Conservation (phyloP, 2,888 invertebrate genomes). For the Mimachlamys varia region DNA sequence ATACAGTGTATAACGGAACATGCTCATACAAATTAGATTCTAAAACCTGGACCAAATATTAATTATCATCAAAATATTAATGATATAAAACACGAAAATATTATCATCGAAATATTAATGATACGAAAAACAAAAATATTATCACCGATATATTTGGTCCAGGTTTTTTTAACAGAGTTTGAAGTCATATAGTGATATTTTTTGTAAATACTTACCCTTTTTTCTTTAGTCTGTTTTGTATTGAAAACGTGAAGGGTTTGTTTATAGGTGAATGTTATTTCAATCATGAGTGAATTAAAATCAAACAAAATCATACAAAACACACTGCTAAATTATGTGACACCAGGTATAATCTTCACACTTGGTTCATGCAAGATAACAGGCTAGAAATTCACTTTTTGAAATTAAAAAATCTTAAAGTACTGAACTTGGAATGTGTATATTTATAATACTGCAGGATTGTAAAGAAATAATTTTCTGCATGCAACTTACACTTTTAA, state of each 20-base stretch:
- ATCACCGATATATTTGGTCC: neutral
- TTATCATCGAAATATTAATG: too few relatives aligned
- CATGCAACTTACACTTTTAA: too few relatives aligned
- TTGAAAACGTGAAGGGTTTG: constrained; percentile 4
- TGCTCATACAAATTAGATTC: neutral
- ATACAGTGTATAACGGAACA: neutral
- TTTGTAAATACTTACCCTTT: constrained; percentile 43
- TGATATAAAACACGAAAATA: too few relatives aligned
- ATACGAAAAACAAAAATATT: too few relatives aligned
- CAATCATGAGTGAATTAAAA: neutral
- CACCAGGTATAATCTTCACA: neutral
- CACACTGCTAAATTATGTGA: constrained; percentile 4
- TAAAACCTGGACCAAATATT: constrained; percentile 29
- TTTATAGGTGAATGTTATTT: constrained; percentile 7
- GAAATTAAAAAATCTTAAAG: too few relatives aligned
- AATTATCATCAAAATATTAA: neutral
- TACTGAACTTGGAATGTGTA: too few relatives aligned
- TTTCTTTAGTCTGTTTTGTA: constrained; percentile 44
- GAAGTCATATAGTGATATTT: neutral
- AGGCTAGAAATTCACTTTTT: too few relatives aligned
- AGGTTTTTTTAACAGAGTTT: neutral
- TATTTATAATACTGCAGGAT: too few relatives aligned
- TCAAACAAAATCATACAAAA: neutral
- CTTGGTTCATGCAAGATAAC: neutral
- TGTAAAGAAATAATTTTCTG: too few relatives aligned